These are phyloP conservation scores for Gambelia wislizenii DNA, from an alignment of 2,797 vertebrate genomes.

Conservation along the genomic window DNA sequence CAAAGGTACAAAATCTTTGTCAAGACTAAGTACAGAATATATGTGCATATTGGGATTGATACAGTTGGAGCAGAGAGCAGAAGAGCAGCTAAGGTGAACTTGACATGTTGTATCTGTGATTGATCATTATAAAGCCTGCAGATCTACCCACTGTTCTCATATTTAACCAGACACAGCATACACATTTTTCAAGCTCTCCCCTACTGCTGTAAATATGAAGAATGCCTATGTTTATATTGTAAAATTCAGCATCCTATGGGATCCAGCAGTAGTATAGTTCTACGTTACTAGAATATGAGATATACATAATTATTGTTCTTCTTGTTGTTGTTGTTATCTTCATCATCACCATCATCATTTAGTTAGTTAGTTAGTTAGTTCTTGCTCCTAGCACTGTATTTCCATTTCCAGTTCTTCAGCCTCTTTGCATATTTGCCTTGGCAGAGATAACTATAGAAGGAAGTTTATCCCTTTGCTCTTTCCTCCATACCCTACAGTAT, in stretches of 20 bases:
- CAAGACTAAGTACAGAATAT: neutral
- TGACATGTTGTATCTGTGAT: neutral
- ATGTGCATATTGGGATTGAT: neutral
- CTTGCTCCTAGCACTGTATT: neutral
- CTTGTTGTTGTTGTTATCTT: neutral
- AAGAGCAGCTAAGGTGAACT: neutral
- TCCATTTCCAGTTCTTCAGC: neutral
- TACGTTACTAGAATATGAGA: neutral
- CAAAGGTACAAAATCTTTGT: neutral
- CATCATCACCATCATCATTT: neutral
- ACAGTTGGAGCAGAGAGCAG: neutral
- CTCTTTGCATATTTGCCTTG: slow-evolving; percentile 27
- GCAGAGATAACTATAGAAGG: slow-evolving; percentile 1
- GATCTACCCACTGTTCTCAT: neutral
- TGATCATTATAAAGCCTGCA: neutral
- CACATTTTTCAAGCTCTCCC: neutral
- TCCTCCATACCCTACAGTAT: neutral
- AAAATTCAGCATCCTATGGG: neutral
- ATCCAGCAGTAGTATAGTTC: neutral
- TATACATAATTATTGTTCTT: neutral
- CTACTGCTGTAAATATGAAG: neutral
- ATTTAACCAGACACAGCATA: neutral
- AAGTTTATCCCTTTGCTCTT: slow-evolving; percentile 26
- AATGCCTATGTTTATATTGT: neutral
- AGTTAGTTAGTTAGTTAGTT: too few relatives aligned